Conservation (phyloP, 1,140 invertebrate species). For the Anastatus disparis region DNA sequence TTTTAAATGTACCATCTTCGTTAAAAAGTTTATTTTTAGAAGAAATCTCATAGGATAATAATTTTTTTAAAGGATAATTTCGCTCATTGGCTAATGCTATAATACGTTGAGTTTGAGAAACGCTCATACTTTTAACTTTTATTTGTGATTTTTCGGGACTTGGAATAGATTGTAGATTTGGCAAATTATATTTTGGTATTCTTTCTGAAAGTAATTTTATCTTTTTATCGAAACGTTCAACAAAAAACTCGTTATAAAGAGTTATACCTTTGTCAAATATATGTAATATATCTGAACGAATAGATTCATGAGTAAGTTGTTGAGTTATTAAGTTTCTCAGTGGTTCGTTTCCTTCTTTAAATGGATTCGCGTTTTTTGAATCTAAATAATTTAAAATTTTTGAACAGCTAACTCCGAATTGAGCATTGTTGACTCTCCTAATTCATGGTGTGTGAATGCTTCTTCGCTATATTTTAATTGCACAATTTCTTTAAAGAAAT, state of each 20-base stretch:
- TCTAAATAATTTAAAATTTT: not conserved
- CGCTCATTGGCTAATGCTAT: not conserved
- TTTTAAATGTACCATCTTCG: constrained; percentile 1
- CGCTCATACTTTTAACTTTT: not conserved
- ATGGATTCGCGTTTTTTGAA: too few relatives aligned
- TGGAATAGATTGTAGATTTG: not conserved
- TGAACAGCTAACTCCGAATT: too few relatives aligned
- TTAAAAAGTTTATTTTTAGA: not conserved
- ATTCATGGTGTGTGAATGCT: too few relatives aligned
- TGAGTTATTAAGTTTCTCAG: too few relatives aligned
- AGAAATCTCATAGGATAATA: not conserved
- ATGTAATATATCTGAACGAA: too few relatives aligned
- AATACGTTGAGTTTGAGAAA: not conserved
- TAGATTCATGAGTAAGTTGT: too few relatives aligned
- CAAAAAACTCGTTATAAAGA: too few relatives aligned
- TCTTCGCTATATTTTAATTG: too few relatives aligned
- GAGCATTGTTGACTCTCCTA: too few relatives aligned
- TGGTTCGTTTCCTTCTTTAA: too few relatives aligned
- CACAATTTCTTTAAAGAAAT: too few relatives aligned
- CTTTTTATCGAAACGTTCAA: not conserved
- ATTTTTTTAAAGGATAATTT: not conserved
- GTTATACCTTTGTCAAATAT: too few relatives aligned
- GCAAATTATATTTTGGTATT: not conserved
- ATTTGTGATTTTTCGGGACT: not conserved
- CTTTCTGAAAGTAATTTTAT: not conserved